Evolutionary conservation across 2,113 vertebrate species (phyloP).

Genomic region (Narcine bancroftii): DNA sequence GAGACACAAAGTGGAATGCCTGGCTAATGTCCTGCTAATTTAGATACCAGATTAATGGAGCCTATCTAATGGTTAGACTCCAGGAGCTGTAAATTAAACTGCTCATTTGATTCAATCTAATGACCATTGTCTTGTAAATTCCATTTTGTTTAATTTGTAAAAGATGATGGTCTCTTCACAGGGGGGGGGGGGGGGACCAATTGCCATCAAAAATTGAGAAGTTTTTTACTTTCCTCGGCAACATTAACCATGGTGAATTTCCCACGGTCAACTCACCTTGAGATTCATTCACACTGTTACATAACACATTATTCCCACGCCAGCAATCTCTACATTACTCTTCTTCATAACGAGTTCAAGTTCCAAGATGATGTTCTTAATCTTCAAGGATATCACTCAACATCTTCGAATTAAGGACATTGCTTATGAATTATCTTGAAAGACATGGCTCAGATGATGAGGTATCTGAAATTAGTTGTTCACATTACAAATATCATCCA

Average conservation of each 20-base stretch:
- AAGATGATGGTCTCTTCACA: neutral
- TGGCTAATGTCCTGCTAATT: neutral
- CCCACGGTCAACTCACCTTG: neutral
- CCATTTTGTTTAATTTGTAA: neutral
- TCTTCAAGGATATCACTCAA: conserved; percentile 8
- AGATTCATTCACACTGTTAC: neutral
- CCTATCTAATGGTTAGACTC: neutral
- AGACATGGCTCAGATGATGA: neutral
- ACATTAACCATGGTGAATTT: no score
- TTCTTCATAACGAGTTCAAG: conserved; percentile 5
- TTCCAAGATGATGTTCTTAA: conserved; percentile 7
- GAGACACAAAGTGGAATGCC: neutral
- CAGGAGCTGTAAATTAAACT: neutral
- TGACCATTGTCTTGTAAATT: neutral
- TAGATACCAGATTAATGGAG: neutral
- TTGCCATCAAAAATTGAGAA: neutral
- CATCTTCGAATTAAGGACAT: neutral
- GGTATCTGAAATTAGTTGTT: conserved; percentile 10
- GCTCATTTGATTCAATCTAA: neutral
- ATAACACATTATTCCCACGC: neutral
- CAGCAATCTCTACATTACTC: neutral
- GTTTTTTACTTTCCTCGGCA: no score
- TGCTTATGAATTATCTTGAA: conserved; percentile 16
- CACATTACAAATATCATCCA: neutral
- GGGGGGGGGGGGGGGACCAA: neutral